Percentiles rank a stretch among this genome's conserved stretches.
Conservation (phyloP, 2,797 vertebrate genomes). For the Gobionotothen gibberifrons region DNA sequence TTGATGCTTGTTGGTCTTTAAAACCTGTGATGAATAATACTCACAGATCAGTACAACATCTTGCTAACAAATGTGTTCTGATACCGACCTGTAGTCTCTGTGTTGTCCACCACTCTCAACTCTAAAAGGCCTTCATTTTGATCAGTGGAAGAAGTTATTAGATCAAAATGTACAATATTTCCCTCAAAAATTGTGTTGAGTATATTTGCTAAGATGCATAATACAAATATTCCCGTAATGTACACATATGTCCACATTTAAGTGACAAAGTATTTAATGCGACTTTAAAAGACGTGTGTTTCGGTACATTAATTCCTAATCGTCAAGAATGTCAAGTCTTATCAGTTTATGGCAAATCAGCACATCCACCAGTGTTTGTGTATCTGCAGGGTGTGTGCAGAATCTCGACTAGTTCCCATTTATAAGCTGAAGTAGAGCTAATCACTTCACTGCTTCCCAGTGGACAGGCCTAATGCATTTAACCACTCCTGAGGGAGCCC, state of each 20-base stretch:
- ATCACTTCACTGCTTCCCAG: conserved; percentile 68
- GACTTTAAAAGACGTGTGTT: not conserved
- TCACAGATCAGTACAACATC: not conserved
- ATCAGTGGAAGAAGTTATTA: not conserved
- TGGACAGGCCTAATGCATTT: conserved; percentile 69
- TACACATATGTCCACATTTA: not conserved
- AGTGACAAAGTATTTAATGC: too few relatives aligned
- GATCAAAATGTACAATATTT: too few relatives aligned
- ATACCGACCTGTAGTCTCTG: too few relatives aligned
- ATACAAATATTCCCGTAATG: not conserved
- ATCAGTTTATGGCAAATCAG: conserved; percentile 20
- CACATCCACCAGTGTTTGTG: conserved; percentile 27
- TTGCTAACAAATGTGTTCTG: not conserved
- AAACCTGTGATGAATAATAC: not conserved
- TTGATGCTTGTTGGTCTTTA: not conserved
- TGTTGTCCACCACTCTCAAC: too few relatives aligned
- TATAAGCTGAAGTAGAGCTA: conserved; percentile 64
- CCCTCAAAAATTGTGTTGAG: not conserved
- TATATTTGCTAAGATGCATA: not conserved
- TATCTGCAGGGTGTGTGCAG: conserved; percentile 35
- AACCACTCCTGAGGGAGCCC: conserved; percentile 66
- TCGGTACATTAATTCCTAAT: not conserved
- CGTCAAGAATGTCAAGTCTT: conserved; percentile 7
- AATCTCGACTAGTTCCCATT: conserved; percentile 38
- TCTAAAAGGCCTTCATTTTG: too few relatives aligned